A percentile compares a stretch with the other conserved stretches of the same genome.
phyloP scores from a whole-genome alignment of 1,140 invertebrate species.

The Chelonus insularis region DNA sequence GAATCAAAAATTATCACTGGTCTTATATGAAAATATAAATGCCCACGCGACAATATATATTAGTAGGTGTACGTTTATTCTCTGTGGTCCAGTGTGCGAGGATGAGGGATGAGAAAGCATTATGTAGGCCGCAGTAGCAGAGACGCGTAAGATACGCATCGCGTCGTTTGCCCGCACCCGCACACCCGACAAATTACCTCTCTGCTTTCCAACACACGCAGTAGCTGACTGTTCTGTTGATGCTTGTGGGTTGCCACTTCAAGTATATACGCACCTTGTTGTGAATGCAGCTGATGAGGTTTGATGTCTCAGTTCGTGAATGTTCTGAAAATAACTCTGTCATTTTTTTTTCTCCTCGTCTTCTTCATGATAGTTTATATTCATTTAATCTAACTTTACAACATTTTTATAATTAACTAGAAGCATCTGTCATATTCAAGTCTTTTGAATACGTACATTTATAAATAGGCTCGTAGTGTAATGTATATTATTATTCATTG shows the following conservation, averaged over 20 bases:
- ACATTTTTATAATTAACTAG: no score
- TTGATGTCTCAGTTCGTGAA: constrained; percentile 50
- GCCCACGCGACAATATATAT: constrained; percentile 13
- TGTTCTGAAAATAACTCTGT: no score
- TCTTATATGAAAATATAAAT: neutral
- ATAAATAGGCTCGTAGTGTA: no score
- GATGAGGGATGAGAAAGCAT: constrained; percentile 48
- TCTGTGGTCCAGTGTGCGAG: constrained; percentile 38
- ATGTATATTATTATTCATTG: no score
- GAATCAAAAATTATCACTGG: neutral
- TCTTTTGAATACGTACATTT: neutral
- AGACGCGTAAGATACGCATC: constrained; percentile 45
- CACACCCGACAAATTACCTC: constrained; percentile 49
- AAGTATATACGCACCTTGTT: neutral
- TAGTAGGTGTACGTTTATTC: constrained; percentile 11
- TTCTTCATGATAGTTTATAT: no score
- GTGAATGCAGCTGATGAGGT: constrained; percentile 34
- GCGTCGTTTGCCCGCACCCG: constrained; percentile 41
- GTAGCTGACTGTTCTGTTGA: constrained; percentile 32
- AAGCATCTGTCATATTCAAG: no score
- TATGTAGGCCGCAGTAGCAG: constrained; percentile 40
- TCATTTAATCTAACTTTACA: no score
- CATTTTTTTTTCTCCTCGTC: no score
- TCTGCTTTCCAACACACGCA: constrained; percentile 34
- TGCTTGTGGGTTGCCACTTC: constrained; percentile 26